Conservation (phyloP, 2,888 invertebrate species). For the Hesperia comma region DNA sequence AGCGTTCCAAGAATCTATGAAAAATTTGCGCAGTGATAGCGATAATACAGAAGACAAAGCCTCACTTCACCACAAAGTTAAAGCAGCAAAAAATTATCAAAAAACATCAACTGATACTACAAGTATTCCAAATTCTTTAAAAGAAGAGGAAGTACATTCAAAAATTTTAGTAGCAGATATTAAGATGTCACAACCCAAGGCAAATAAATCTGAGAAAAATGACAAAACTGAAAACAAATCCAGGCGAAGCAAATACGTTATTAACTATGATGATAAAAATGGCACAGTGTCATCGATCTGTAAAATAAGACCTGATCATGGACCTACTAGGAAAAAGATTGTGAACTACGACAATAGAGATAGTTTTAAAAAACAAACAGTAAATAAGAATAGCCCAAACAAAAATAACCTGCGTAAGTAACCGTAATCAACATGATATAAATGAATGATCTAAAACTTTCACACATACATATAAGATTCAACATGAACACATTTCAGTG, state of each 20-base stretch:
- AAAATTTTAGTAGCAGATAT: constrained; percentile 9
- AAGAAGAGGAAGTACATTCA: constrained; percentile 1
- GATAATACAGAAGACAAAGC: background rate
- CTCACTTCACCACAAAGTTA: background rate
- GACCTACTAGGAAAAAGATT: constrained; percentile 58
- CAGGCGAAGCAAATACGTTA: constrained; percentile 70
- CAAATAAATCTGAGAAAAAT: constrained; percentile 39
- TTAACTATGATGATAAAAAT: constrained; percentile 78
- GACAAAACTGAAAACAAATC: constrained; percentile 44
- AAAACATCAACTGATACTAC: constrained; percentile 19
- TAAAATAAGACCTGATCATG: constrained; percentile 64
- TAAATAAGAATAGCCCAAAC: constrained; percentile 60
- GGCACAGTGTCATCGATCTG: constrained; percentile 76
- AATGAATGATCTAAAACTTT: constrained; percentile 57
- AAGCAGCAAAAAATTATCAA: constrained; percentile 5
- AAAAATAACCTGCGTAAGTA: constrained; percentile 79
- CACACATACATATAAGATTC: constrained; percentile 52
- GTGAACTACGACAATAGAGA: constrained; percentile 60
- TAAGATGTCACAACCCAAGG: constrained; percentile 24
- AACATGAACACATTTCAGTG: constrained; percentile 78
- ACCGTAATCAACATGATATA: constrained; percentile 63
- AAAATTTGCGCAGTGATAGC: background rate
- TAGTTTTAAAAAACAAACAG: constrained; percentile 55
- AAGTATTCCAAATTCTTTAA: background rate
- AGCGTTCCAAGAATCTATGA: background rate